A percentile compares a stretch with the other conserved stretches of the same genome.
phyloP scores from a whole-genome alignment of 2,113 vertebrate species.

The Podarcis cretensis region DNA sequence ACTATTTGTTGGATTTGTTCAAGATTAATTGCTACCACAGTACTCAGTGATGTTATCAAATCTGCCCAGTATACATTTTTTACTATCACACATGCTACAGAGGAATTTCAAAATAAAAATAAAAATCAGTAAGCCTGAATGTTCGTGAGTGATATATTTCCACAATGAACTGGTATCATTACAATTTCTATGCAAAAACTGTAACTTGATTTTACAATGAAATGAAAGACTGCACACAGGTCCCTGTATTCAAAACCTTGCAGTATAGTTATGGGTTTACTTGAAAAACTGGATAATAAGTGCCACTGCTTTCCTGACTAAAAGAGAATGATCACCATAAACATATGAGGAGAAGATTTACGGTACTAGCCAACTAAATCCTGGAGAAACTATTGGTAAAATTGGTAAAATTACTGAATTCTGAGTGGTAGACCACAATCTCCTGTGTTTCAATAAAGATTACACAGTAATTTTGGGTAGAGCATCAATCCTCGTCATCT shows the following conservation, averaged over 20 bases:
- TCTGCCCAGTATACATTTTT: not conserved
- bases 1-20: not conserved
- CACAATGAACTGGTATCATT: too few relatives aligned
- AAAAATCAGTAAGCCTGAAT: not conserved
- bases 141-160: too few relatives aligned
- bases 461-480: not conserved
- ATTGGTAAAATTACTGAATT: not conserved
- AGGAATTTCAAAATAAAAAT: not conserved
- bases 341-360: not conserved
- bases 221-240: not conserved
- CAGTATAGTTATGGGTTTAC: not conserved
- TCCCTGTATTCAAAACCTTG: not conserved
- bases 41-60: not conserved
- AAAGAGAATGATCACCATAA: not conserved
- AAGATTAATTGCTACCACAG: not conserved
- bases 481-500: not conserved
- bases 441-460: not conserved
- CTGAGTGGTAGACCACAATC: not conserved
- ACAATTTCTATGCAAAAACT: too few relatives aligned
- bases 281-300: not conserved
- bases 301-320: not conserved
- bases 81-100: not conserved
- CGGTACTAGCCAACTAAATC: not conserved
- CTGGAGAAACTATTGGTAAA: not conserved
- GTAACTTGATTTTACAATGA: too few relatives aligned